Evolutionary conservation across 2,113 vertebrate genomes (phyloP).

Genomic region (Dolichallabes microphthalmus): DNA sequence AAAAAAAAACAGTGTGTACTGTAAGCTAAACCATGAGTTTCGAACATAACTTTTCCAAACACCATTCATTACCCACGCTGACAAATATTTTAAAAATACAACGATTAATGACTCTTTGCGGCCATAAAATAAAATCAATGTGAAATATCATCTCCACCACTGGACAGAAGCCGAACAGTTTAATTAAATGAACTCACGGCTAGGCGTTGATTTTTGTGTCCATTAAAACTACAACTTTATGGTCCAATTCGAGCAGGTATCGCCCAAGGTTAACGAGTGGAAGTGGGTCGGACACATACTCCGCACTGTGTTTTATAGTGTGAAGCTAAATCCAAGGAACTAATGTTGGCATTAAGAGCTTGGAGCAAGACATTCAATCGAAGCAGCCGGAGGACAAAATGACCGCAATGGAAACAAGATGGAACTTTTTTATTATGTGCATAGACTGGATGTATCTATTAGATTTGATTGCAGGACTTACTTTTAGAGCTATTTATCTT

Average conservation of each 20-base stretch:
- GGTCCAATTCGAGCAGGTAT: constrained; percentile 72
- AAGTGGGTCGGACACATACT: constrained; percentile 62
- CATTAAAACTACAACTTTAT: constrained; percentile 74
- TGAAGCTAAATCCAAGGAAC: constrained; percentile 69
- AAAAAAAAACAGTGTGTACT: neutral
- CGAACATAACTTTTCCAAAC: constrained; percentile 61
- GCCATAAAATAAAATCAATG: constrained; percentile 77
- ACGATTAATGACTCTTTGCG: constrained; percentile 73
- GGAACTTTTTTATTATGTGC: constrained; percentile 54
- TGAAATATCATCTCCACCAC: constrained; percentile 74
- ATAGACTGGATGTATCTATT: constrained; percentile 49
- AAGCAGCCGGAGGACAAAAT: constrained; percentile 60
- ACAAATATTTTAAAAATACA: constrained; percentile 68
- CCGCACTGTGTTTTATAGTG: constrained; percentile 73
- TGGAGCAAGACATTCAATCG: constrained; percentile 64
- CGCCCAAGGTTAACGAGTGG: constrained; percentile 72
- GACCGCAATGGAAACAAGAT: constrained; percentile 57
- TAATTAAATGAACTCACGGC: constrained; percentile 74
- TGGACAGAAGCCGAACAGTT: constrained; percentile 69
- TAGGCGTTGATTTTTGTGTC: constrained; percentile 75
- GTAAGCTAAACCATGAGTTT: neutral
- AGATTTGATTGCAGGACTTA: constrained; percentile 55
- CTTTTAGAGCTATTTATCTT: constrained; percentile 65
- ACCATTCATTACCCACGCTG: constrained; percentile 70
- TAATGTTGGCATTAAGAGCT: constrained; percentile 64